Evolutionary conservation across 2,888 invertebrate species (phyloP).

Genomic region (Acleris emargana): DNA sequence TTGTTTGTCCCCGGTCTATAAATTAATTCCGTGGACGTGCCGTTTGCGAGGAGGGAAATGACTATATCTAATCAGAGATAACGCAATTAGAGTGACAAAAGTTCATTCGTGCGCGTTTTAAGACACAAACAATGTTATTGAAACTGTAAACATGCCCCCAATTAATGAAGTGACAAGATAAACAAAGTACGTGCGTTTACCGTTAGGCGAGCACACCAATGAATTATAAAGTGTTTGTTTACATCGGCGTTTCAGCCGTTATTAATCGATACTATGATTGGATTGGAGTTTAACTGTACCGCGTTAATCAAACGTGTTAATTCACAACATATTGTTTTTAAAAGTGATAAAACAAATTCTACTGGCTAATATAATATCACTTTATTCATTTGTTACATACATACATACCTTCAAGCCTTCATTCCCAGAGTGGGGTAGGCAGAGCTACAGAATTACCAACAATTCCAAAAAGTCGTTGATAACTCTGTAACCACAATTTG

Average conservation of each 20-base stretch:
- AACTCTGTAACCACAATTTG: too few species aligned
- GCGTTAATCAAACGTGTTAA: too few species aligned
- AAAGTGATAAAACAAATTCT: too few species aligned
- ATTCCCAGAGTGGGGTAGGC: too few species aligned
- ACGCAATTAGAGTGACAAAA: conserved; percentile 67
- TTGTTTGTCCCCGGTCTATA: conserved; percentile 20
- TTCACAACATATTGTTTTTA: too few species aligned
- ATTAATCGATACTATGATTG: too few species aligned
- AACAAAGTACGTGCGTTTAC: conserved; percentile 48
- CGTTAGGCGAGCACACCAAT: conserved; percentile 46
- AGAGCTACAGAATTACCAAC: too few species aligned
- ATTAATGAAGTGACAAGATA: conserved; percentile 67
- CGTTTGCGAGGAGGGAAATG: conserved; percentile 51
- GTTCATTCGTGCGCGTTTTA: conserved; percentile 61
- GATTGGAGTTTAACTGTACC: too few species aligned
- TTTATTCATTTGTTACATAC: too few species aligned
- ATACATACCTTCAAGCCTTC: too few species aligned
- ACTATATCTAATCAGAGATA: conserved; percentile 51
- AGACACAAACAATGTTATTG: conserved; percentile 55
- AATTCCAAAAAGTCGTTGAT: too few species aligned
- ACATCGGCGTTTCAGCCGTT: not conserved
- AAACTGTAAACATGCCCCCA: conserved; percentile 67
- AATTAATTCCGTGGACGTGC: conserved; percentile 31
- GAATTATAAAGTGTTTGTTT: conserved; percentile 18
- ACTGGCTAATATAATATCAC: too few species aligned